Evolutionary conservation across 2,797 vertebrate genomes (phyloP), one percentile per base, ranked within the genome.

Genomic region (Gymnoscopelus microlampas): DNA sequence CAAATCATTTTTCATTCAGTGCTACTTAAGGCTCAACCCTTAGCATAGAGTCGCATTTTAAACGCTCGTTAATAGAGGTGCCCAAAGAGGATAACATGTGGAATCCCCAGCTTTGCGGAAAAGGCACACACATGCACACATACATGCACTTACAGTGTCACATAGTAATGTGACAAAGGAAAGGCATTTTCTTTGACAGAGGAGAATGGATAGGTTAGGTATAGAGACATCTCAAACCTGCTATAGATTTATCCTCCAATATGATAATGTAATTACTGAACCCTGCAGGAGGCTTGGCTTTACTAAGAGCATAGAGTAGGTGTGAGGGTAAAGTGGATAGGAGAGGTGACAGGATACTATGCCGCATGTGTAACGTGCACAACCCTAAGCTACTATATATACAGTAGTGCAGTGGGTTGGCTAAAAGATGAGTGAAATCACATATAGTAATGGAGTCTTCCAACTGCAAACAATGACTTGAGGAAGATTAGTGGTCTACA

Each of bases 1-100:
- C 89, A 91, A 91, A 91, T 90, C 94, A 86, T 91, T 93, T 91
- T 87, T 93, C 93, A 95, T 96, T 97, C 94, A 91, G 93, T 92
- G 90, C 92, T 94, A 91, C 95, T 95, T 94, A 96, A 83, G 80
- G 86, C 88, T 91, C 84, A 88, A 95, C 91, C 93, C 87, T 81
- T 82, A 92, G 91, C 92, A 91, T 88, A 92, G 92, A 95, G 93
- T 75, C 90, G 90, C 92, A 94, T 95, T 93, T 94, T 94, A 89
- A 95, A 95, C 87, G 92, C 94, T 94, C 93, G 93, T 95, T 96
- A 96, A 90, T 85, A 82, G 68, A 76, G 76, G 83, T 77, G 78
- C 78, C 84, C 82, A 84, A 88, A 83, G 82, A 89, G 86, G 82
- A 90, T 86, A 88, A 82, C 74, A 83, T 71, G 55, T 69, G 56